phyloP scores from a whole-genome alignment of 2,113 vertebrate genomes.

The Elgaria multicarinata region DNA sequence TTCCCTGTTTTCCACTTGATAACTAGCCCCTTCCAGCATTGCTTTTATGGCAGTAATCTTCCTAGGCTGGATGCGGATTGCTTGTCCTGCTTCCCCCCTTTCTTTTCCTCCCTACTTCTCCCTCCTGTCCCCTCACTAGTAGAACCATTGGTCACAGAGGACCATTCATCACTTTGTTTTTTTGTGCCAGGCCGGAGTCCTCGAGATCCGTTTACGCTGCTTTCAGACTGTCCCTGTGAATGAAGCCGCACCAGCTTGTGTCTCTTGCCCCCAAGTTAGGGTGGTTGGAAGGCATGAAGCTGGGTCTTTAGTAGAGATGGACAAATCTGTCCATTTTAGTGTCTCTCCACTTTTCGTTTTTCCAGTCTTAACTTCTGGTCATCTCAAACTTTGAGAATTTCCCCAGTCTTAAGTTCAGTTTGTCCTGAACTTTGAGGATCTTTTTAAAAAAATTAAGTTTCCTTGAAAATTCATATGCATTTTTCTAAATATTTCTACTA shows the following conservation, averaged over 20 bases:
- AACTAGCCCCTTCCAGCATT: constrained; percentile 77
- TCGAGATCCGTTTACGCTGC: constrained; percentile 43
- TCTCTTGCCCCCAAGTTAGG: neutral
- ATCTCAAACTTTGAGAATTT: too few species aligned
- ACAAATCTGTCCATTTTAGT: too few species aligned
- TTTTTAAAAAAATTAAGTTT: too few species aligned
- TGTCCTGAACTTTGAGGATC: too few species aligned
- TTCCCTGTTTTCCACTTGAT: constrained; percentile 78
- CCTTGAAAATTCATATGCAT: too few species aligned
- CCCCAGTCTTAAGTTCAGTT: too few species aligned
- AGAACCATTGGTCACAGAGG: constrained; percentile 55
- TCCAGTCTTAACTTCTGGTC: too few species aligned
- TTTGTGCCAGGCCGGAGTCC: constrained; percentile 56
- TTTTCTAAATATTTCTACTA: too few species aligned
- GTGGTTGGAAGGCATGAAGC: neutral
- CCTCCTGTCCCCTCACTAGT: constrained; percentile 59
- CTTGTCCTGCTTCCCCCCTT: constrained; percentile 54
- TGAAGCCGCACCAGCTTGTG: neutral
- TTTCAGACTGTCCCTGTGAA: constrained; percentile 22
- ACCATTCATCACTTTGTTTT: constrained; percentile 67
- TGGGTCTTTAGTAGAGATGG: neutral
- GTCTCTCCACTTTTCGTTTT: too few species aligned
- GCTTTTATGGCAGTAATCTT: constrained; percentile 79
- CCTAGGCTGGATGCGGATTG: constrained; percentile 76
- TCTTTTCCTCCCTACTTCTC: neutral